Conservation (phyloP, 1,140 invertebrate genomes). For the Neuroterus valhalla region DNA sequence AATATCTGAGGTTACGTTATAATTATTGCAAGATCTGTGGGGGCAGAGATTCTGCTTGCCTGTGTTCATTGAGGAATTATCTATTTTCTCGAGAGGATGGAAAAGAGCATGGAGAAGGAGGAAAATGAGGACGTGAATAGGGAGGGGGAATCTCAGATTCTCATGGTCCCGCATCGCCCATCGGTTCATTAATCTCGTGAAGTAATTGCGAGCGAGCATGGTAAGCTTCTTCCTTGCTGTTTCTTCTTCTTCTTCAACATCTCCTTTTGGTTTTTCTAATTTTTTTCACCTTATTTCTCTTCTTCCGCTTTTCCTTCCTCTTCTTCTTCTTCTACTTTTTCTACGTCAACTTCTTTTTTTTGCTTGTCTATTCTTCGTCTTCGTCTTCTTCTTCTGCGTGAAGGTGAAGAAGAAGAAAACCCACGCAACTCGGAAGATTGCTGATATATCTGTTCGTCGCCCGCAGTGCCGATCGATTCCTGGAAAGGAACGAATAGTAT, state of each 20-base stretch:
- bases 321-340: slow-evolving; percentile 1
- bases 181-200: slow-evolving; percentile 69
- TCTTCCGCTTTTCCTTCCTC: slow-evolving; percentile 45
- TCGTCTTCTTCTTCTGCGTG: slow-evolving; percentile 44
- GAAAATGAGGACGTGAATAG: slow-evolving; percentile 22
- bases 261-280: slow-evolving; percentile 9
- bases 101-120: slow-evolving; percentile 32
- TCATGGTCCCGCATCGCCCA: slow-evolving; percentile 43
- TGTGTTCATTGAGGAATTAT: slow-evolving; percentile 35
- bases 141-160: slow-evolving; percentile 31
- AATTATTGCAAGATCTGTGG: slow-evolving; percentile 23
- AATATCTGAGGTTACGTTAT: slow-evolving; percentile 25
- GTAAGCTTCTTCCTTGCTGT: slow-evolving; percentile 50
- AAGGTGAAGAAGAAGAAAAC: slow-evolving; percentile 35
- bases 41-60: slow-evolving; percentile 13
- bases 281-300: slow-evolving; percentile 29
- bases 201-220: slow-evolving; percentile 65
- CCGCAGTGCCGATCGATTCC: slow-evolving; percentile 29
- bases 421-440: slow-evolving; percentile 51
- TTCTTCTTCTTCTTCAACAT: slow-evolving; percentile 36
- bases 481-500: slow-evolving; percentile 38
- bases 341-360: background rate
- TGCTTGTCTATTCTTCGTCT: slow-evolving; percentile 30
- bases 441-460: slow-evolving; percentile 60
- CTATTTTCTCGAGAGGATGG: slow-evolving; percentile 36